phyloP scores from a whole-genome alignment of 2,888 invertebrate genomes.

The Microctonus aethiopoides region DNA sequence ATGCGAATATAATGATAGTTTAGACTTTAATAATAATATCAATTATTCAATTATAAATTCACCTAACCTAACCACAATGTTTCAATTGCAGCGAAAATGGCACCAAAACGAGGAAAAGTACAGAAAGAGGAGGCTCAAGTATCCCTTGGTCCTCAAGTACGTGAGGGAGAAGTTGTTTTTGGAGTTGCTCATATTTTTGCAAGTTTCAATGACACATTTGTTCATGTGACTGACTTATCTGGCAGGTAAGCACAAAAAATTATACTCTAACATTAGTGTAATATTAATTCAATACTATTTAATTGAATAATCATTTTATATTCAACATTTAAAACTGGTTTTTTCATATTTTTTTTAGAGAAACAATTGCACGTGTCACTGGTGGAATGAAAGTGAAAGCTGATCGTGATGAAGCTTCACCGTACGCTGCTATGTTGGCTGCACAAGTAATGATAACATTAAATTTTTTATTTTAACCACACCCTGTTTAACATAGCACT shows the following conservation, averaged over 20 bases:
- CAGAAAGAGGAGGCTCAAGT: conserved; percentile 98
- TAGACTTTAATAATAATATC: not conserved
- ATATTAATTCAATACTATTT: not conserved
- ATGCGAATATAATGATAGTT: not conserved
- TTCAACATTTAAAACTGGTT: not conserved
- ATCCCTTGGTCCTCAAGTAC: conserved; percentile 94
- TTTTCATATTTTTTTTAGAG: conserved; percentile 68
- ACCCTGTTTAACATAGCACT: conserved; percentile 59
- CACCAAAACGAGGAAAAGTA: conserved; percentile 96
- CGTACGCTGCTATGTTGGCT: conserved; percentile 99
- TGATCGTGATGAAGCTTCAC: conserved; percentile 99
- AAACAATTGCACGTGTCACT: conserved; percentile 94
- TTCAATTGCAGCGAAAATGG: conserved; percentile 75
- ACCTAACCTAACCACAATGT: conserved; percentile 7
- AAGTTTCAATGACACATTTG: conserved; percentile 99
- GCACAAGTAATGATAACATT: conserved; percentile 80
- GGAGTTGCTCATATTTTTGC: conserved; percentile 99
- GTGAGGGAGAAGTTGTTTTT: conserved; percentile 97
- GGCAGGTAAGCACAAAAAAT: conserved; percentile 74
- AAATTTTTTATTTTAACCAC: conserved; percentile 29
- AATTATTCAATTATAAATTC: not conserved
- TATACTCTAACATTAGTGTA: not conserved
- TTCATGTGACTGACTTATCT: conserved; percentile 99
- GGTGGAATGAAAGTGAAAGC: conserved; percentile 99
- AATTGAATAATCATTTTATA: conserved; percentile 13